A percentile compares a stretch with the other conserved stretches of the same genome.
Conservation (phyloP, 2,888 invertebrate species). For the Carpatolechia fugitivella region DNA sequence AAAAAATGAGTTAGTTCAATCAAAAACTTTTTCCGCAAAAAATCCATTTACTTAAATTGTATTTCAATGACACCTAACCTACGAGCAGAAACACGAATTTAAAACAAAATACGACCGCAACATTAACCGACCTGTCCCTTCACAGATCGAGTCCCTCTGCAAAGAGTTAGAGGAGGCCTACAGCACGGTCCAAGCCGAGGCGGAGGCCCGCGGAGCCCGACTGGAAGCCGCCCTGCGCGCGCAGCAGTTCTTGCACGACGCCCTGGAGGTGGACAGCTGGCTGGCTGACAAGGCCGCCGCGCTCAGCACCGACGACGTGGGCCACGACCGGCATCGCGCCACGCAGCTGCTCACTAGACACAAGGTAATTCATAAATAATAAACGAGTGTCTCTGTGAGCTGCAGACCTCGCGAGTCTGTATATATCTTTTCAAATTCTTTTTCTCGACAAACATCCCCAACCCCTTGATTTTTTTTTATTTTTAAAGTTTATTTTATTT, state of each 20-base stretch:
- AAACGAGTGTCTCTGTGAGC: neutral
- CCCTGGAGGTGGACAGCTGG: slow-evolving; percentile 96
- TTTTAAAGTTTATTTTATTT: too few species aligned
- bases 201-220: slow-evolving; percentile 83
- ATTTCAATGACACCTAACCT: too few species aligned
- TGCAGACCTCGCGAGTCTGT: too few species aligned
- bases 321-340: slow-evolving; percentile 93
- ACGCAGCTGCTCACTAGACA: slow-evolving; percentile 96
- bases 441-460: too few species aligned
- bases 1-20: too few species aligned
- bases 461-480: too few species aligned
- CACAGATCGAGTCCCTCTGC: slow-evolving; percentile 86
- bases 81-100: too few species aligned
- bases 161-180: slow-evolving; percentile 85
- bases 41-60: too few species aligned
- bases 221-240: slow-evolving; percentile 88
- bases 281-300: slow-evolving; percentile 91
- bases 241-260: slow-evolving; percentile 95
- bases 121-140: neutral
- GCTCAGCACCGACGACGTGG: slow-evolving; percentile 90
- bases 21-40: too few species aligned
- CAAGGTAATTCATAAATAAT: slow-evolving; percentile 80
- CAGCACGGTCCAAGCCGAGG: slow-evolving; percentile 84
- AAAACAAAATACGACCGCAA: too few species aligned
- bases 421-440: too few species aligned